Evolutionary conservation across 2,113 vertebrate species (phyloP), one percentile per base, ranked within the genome.

Genomic region (Montifringilla adamsi): DNA sequence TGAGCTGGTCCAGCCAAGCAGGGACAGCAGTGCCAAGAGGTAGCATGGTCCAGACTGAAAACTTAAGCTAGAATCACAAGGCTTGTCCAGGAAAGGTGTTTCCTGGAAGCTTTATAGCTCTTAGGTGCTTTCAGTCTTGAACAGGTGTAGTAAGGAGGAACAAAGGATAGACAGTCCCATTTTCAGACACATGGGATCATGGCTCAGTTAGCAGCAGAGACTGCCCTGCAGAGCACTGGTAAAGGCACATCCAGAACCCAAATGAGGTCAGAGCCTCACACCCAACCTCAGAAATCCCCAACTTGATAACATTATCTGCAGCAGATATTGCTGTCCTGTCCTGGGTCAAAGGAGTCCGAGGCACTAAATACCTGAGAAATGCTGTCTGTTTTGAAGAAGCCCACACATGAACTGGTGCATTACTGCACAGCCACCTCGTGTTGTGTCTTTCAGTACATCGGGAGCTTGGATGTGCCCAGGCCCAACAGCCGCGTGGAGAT

Each of bases 401-500:
- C 84, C 68, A 7, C 23, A 27, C n/a, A 7, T 7, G 16, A 46
- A 13, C 9, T 49, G 9, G 43, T 33, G 33, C 56, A 3, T n/a
- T 24, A 2, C n/a, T 59, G 74, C 6, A 89, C 50, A 63, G 44
- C 18, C 84, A 16, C 75, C 68, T 93, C 73, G 0, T 63, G 13
- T 83, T 92, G 33, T 92, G 39, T 95, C 72, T 97, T 93, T 28
- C 89, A 98, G 99, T 99, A 99, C 70, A 98, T 99, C 15, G 99
- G 99, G 10, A 98, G 99, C 84, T 96, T 99, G 75, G 99, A 99
- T 7, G 98, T 99, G 19, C 98, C 98, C 59, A 98, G 99, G 94
- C 99, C 99, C 91, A 99, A 98, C 98, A 99, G 99, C 93, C 98
- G 99, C 0, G 98, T 99, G 98, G 99, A 99, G 97, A 99, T 99